Evolutionary conservation across 2,888 invertebrate genomes (phyloP).

Genomic region (Aricia artaxerxes): DNA sequence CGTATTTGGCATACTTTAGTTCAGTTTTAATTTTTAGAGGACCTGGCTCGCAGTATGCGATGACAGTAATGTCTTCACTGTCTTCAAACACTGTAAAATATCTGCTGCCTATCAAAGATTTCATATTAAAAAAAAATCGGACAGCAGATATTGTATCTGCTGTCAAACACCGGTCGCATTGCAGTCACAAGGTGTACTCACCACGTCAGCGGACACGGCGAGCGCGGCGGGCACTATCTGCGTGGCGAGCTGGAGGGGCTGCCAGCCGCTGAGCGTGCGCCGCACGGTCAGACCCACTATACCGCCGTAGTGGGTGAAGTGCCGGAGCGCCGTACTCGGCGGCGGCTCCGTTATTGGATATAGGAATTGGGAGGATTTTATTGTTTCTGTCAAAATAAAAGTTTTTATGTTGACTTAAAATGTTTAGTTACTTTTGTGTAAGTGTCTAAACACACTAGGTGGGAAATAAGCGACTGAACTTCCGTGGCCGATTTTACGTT

Average conservation of each 20-base stretch:
- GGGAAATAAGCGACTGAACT: no score
- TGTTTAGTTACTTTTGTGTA: no score
- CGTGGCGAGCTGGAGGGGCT: slow-evolving; percentile 91
- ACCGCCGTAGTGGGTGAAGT: slow-evolving; percentile 86
- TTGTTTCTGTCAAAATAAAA: slow-evolving; percentile 80
- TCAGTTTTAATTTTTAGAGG: no score
- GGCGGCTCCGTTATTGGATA: slow-evolving; percentile 82
- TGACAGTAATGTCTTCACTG: no score
- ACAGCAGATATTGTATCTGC: background rate
- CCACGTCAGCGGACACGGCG: slow-evolving; percentile 84
- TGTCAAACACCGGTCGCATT: background rate
- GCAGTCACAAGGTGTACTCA: slow-evolving; percentile 50
- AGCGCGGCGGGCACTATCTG: slow-evolving; percentile 94
- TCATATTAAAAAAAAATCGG: no score
- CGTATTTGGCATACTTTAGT: no score
- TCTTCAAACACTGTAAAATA: no score
- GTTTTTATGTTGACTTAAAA: no score
- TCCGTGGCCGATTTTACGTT: no score
- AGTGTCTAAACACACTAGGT: no score
- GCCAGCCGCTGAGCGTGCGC: slow-evolving; percentile 87
- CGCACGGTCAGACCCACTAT: slow-evolving; percentile 85
- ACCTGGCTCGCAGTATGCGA: no score
- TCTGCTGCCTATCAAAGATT: no score
- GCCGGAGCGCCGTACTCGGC: slow-evolving; percentile 82
- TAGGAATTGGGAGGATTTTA: slow-evolving; percentile 86